Conservation (phyloP, 2,797 vertebrate genomes). For the Todus mexicanus region DNA sequence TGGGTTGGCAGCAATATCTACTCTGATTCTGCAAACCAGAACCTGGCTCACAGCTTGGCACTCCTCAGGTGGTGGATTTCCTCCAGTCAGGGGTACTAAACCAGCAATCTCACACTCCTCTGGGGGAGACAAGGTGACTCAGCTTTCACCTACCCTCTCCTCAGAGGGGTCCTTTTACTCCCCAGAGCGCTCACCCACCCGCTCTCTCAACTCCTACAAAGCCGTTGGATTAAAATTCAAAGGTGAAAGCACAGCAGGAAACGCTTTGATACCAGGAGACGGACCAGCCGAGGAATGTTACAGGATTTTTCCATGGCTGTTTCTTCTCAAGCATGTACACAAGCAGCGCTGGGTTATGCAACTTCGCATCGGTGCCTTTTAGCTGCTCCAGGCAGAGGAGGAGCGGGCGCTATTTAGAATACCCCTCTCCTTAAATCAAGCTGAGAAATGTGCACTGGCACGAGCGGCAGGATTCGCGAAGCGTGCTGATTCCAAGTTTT, state of each 20-base stretch:
- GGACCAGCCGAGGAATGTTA: constrained; percentile 53
- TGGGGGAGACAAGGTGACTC: not conserved
- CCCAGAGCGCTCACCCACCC: not conserved
- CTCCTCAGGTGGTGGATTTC: not conserved
- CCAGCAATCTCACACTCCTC: not conserved
- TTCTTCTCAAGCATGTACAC: constrained; percentile 65
- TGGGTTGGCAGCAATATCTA: not conserved
- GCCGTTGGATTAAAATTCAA: constrained; percentile 58
- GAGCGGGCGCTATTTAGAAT: not conserved
- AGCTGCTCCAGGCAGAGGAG: not conserved
- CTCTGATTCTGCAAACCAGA: not conserved
- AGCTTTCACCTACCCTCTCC: not conserved
- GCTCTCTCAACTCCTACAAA: constrained; percentile 3
- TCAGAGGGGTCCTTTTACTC: not conserved
- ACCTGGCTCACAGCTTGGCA: not conserved
- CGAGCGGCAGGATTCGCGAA: not conserved
- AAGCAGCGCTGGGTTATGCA: constrained; percentile 53
- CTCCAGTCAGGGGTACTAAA: not conserved
- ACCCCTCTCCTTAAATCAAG: constrained; percentile 9
- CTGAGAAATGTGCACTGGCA: not conserved
- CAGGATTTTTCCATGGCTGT: constrained; percentile 69
- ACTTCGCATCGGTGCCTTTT: not conserved
- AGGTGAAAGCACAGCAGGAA: constrained; percentile 57
- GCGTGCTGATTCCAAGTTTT: not conserved
- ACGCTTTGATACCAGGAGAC: constrained; percentile 53